Percentiles rank a stretch among this genome's conserved stretches.
phyloP scores from a whole-genome alignment of 23 tunicate genomes.

The Ciona savignyi region DNA sequence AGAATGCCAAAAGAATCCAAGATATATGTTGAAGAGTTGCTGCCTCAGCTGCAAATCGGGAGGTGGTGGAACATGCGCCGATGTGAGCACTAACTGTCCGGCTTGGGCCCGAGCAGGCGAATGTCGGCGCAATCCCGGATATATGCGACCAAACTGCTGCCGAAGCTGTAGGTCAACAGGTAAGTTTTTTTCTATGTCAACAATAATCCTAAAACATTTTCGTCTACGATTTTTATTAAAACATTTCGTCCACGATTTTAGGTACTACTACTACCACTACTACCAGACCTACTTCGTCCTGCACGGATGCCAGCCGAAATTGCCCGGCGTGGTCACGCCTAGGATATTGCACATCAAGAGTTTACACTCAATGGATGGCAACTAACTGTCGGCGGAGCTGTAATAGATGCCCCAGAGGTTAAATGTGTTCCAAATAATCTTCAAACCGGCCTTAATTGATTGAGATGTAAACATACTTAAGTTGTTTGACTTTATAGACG shows the following conservation, averaged over 20 bases:
- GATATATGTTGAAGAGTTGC: slow-evolving; percentile 37
- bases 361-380: background rate
- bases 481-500: too few relatives aligned
- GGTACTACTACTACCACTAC: background rate
- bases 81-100: slow-evolving; percentile 9
- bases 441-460: too few relatives aligned
- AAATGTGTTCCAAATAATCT: background rate
- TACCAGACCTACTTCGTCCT: background rate
- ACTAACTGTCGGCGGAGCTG: slow-evolving; percentile 8
- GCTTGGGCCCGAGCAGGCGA: slow-evolving; percentile 25
- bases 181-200: background rate
- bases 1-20: slow-evolving; percentile 35
- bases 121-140: slow-evolving; percentile 18
- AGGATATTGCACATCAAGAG: background rate
- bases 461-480: too few relatives aligned
- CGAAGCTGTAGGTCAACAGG: slow-evolving; percentile 16
- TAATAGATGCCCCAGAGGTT: background rate
- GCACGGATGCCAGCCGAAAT: background rate
- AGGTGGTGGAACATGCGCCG: background rate
- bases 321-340: background rate
- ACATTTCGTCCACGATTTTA: too few relatives aligned
- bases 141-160: slow-evolving; percentile 22
- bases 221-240: too few relatives aligned
- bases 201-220: background rate
- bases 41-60: slow-evolving; percentile 8